A percentile compares a stretch with the other conserved stretches of the same genome.
These are phyloP conservation scores for Galeopsomyia nigrocyanea DNA, from an alignment of 2,888 invertebrate species.

Conservation along the genomic window DNA sequence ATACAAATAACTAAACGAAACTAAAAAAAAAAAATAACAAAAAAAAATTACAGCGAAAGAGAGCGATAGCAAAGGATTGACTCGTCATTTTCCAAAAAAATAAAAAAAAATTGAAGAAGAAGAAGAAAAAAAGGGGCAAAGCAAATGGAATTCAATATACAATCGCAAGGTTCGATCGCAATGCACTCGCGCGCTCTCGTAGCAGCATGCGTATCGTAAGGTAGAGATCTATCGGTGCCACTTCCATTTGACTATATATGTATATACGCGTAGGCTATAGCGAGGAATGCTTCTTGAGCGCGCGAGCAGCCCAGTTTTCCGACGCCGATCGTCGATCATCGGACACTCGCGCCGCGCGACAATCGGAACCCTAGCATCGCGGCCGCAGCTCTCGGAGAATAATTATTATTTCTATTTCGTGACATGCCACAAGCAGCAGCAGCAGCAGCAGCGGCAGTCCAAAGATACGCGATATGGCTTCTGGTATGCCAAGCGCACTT, in stretches of 20 bases:
- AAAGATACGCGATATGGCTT: no score
- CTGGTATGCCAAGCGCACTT: no score
- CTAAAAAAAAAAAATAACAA: neutral
- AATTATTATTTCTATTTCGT: conserved; percentile 9
- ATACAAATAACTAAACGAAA: neutral
- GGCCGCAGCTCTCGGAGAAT: no score
- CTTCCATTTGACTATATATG: conserved; percentile 7
- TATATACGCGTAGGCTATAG: neutral
- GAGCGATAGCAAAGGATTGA: conserved; percentile 28
- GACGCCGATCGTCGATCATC: conserved; percentile 59
- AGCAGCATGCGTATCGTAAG: conserved; percentile 15
- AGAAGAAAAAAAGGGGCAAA: neutral
- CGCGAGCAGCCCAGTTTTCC: conserved; percentile 49
- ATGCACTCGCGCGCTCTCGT: conserved; percentile 19
- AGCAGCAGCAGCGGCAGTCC: no score
- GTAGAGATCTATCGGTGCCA: conserved; percentile 11
- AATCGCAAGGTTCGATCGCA: conserved; percentile 35
- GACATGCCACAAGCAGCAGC: no score
- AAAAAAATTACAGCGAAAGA: neutral
- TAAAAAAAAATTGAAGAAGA: neutral
- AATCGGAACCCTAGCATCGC: no score
- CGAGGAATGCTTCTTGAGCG: conserved; percentile 19
- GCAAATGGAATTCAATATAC: neutral
- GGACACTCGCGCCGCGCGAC: conserved; percentile 39
- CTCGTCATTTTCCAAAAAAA: conserved; percentile 33